Conservation (phyloP, 2,113 vertebrate species). For the Caranx ignobilis region DNA sequence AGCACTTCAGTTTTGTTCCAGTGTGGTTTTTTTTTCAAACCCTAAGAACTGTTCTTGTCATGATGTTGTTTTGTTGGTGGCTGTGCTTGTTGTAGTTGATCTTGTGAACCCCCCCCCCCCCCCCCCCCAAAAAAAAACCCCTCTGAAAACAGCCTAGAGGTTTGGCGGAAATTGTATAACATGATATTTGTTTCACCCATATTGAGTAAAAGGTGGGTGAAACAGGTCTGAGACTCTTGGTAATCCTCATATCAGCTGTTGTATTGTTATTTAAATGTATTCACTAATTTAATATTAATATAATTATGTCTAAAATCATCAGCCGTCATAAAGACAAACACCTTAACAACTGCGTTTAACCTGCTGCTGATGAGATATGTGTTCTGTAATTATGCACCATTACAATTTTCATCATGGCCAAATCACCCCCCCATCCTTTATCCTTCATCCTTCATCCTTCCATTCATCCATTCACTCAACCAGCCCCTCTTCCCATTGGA, state of each 20-base stretch:
- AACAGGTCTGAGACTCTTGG: not conserved
- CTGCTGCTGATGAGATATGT: not conserved
- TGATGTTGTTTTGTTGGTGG: constrained; percentile 27
- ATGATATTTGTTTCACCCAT: not conserved
- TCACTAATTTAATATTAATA: not conserved
- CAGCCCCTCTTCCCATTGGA: constrained; percentile 7
- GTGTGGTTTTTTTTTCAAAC: constrained; percentile 1
- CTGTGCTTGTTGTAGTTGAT: constrained; percentile 2
- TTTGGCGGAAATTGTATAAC: constrained; percentile 9
- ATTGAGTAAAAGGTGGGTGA: not conserved
- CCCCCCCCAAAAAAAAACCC: no score
- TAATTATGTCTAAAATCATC: not conserved
- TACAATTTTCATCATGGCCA: constrained; percentile 22
- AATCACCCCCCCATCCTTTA: constrained; percentile 11
- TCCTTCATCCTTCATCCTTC: not conserved
- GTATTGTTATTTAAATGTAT: not conserved
- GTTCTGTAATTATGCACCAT: constrained; percentile 25
- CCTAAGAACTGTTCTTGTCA: not conserved
- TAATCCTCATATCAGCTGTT: not conserved
- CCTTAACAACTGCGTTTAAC: constrained; percentile 5
- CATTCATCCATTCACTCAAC: constrained; percentile 35
- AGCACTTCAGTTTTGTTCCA: not conserved
- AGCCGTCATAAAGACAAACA: not conserved
- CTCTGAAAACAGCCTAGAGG: constrained; percentile 1
- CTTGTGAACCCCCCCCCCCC: no score